Conservation (phyloP, 2,113 vertebrate species). For the Casuarius casuarius region DNA sequence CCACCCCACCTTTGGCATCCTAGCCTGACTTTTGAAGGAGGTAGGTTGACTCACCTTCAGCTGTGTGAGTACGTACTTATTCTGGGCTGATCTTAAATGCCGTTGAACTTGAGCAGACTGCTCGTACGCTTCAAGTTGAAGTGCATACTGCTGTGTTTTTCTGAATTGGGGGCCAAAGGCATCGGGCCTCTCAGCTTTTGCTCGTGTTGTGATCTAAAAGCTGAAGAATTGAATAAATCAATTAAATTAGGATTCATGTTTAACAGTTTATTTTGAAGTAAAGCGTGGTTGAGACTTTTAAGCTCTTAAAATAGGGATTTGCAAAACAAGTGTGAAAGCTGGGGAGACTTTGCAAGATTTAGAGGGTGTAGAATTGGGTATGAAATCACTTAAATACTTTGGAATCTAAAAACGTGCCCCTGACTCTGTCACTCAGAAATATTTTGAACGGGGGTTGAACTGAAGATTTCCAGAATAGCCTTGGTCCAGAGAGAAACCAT, state of each 20-base stretch:
- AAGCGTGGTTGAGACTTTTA: background rate
- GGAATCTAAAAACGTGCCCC: background rate
- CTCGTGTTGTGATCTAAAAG: background rate
- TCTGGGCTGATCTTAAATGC: background rate
- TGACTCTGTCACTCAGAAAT: background rate
- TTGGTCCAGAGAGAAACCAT: background rate
- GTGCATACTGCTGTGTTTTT: background rate
- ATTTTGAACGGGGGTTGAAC: background rate
- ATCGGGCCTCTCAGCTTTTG: background rate
- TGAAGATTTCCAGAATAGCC: background rate
- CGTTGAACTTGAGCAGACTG: background rate
- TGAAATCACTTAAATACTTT: background rate
- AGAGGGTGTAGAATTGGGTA: background rate
- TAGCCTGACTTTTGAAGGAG: background rate
- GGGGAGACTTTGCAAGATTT: background rate
- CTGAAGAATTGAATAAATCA: background rate
- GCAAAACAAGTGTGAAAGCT: background rate
- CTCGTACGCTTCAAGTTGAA: background rate
- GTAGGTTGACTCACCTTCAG: background rate
- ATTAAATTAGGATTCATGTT: background rate
- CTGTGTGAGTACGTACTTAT: background rate
- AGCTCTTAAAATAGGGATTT: background rate
- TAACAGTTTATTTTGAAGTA: slow-evolving; percentile 4
- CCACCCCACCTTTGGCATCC: background rate
- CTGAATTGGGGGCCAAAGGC: background rate